A percentile compares a stretch with the other conserved stretches of the same genome.
Conservation (phyloP, 2,888 invertebrate genomes). For the Macrosiphum euphorbiae region DNA sequence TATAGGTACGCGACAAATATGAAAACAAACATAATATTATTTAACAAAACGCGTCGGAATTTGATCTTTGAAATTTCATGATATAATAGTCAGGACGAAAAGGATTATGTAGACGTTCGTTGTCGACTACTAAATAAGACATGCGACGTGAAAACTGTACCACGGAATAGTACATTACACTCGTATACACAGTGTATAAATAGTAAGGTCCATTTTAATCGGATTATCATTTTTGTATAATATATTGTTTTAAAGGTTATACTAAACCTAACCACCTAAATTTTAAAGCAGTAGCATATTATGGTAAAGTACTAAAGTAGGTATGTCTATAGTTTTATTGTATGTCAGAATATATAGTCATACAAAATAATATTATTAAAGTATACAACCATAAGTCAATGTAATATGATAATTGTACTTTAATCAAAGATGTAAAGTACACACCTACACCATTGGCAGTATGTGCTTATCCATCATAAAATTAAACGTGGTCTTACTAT, state of each 20-base stretch:
- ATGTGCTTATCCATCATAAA: background rate
- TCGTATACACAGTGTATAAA: no score
- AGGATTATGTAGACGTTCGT: background rate
- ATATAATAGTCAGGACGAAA: background rate
- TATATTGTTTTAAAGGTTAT: no score
- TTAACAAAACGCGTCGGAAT: background rate
- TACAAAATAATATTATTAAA: no score
- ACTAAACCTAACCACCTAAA: no score
- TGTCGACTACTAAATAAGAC: background rate
- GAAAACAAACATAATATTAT: background rate
- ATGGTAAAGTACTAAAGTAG: no score
- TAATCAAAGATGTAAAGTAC: background rate
- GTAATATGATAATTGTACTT: background rate
- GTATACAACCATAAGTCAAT: no score
- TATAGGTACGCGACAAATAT: background rate
- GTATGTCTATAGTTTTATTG: no score
- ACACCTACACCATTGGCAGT: background rate
- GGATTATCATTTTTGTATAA: no score
- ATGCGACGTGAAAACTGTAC: background rate
- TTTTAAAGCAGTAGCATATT: no score
- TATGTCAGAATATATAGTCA: no score
- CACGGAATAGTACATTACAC: background rate
- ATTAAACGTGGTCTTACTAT: no score
- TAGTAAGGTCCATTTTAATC: no score
- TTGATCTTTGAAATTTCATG: background rate